Percentiles rank a stretch among this genome's conserved stretches.
phyloP scores from a whole-genome alignment of 1,140 invertebrate species.

The Rhopalosiphum padi region DNA sequence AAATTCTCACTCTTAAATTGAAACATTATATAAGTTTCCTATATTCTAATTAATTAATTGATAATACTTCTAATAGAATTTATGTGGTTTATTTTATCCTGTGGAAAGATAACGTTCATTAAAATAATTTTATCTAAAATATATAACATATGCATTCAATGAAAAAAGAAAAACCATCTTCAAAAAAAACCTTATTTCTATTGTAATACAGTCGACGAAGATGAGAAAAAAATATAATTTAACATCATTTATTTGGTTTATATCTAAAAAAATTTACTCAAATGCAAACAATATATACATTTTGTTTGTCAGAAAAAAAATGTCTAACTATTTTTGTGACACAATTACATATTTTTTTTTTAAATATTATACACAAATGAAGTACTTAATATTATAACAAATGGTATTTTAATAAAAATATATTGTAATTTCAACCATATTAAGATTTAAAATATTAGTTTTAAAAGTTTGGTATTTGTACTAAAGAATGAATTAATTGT shows the following conservation, averaged over 20 bases:
- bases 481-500: neutral
- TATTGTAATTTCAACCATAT: neutral
- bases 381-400: conserved; percentile 31
- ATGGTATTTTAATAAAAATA: conserved; percentile 29
- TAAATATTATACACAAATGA: neutral
- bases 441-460: neutral
- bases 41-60: conserved; percentile 9
- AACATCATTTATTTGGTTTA: conserved; percentile 15
- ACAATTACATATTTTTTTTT: neutral
- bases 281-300: neutral
- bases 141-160: neutral
- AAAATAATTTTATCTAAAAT: conserved; percentile 35
- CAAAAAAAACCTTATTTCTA: conserved; percentile 53
- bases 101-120: conserved; percentile 10
- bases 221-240: conserved; percentile 31
- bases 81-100: neutral
- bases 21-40: conserved; percentile 11
- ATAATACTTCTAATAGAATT: conserved; percentile 40
- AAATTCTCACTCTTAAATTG: neutral
- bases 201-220: conserved; percentile 50
- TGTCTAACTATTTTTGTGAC: neutral
- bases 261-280: neutral
- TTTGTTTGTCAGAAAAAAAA: neutral
- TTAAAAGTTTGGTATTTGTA: conserved; percentile 39
- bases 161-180: neutral